phyloP scores from a whole-genome alignment of 2,113 vertebrate genomes.

The Heptranchias perlo region DNA sequence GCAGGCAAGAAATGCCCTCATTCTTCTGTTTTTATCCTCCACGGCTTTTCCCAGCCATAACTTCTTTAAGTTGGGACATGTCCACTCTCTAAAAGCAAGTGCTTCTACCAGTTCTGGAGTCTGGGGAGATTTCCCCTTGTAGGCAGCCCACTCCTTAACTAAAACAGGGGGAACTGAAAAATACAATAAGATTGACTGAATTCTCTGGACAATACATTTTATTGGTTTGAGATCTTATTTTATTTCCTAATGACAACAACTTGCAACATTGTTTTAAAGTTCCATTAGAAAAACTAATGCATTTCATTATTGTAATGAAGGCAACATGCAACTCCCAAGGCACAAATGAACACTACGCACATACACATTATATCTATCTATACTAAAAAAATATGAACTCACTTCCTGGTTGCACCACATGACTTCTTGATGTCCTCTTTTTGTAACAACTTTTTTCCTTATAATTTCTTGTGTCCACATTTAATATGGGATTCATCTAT shows the following conservation, averaged over 20 bases:
- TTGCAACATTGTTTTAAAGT: neutral
- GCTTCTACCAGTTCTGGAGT: conserved; percentile 93
- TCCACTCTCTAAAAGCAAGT: conserved; percentile 90
- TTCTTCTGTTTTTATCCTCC: conserved; percentile 90
- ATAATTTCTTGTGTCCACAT: neutral
- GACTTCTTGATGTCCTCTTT: neutral
- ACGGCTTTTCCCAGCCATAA: conserved; percentile 90
- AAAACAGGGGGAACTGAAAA: conserved; percentile 75
- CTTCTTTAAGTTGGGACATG: conserved; percentile 87
- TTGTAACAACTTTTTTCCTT: neutral
- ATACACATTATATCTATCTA: neutral
- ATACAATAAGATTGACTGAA: neutral
- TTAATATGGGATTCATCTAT: neutral
- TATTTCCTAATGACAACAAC: neutral
- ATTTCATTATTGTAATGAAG: neutral
- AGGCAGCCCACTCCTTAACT: conserved; percentile 93
- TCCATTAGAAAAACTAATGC: neutral
- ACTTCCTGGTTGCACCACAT: neutral
- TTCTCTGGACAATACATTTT: conserved; percentile 34
- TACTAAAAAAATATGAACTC: neutral
- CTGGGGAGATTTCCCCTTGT: conserved; percentile 91
- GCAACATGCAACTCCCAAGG: neutral
- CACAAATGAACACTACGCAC: neutral
- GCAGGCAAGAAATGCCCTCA: conserved; percentile 90
- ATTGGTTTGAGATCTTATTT: neutral